Evolutionary conservation across 2,888 invertebrate species (phyloP), one percentile per base, ranked within the genome.

Genomic region (Agonopterix heracliana): DNA sequence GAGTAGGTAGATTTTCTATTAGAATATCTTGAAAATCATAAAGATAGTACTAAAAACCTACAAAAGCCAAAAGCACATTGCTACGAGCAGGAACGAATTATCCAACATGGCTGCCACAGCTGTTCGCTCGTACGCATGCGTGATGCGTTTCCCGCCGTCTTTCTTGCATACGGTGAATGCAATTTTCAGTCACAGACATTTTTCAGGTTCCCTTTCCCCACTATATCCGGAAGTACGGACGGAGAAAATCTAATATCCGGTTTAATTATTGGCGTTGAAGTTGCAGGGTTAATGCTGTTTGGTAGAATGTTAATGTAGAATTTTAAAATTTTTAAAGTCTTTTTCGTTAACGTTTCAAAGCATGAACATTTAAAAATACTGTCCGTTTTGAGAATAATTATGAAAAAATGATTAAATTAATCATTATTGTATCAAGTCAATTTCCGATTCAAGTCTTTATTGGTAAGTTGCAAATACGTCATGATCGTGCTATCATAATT

Each of bases 51-150:
- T 26, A 26, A 26, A 26, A 7, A 26, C 5, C 5, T 26, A 26
- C 26, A 54, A 59, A 62, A 59, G 52, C 54, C 17, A 49, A 46
- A 45, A 63, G 61, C 69, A 67, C 64, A 66, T 52, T 52, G 46
- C 46, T 65, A 63, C 57, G 51, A 60, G 66, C 51, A 51, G 46
- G 45, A 64, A 63, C 57, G 51, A 60, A n/a, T 12, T 59, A 67
- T 63, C 60, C 78, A 84, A 86, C 54, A 87, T 87, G 87, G 86
- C 67, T 53, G 72, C 71, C 63, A 61, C 87, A 87, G 86, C 86
- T 87, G 85, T 83, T 82, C 59, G 34, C 41, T 51, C 58, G 67
- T 69, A 66, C 84, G 85, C 86, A 72, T 71, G 86, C 85, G 87
- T 63, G 61, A 13, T 77, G 50, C 35, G 56, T 82, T 86, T 85